A percentile compares a stretch with the other conserved stretches of the same genome.
Evolutionary conservation across 2,113 vertebrate species (phyloP).

Genomic region (Numida meleagris): DNA sequence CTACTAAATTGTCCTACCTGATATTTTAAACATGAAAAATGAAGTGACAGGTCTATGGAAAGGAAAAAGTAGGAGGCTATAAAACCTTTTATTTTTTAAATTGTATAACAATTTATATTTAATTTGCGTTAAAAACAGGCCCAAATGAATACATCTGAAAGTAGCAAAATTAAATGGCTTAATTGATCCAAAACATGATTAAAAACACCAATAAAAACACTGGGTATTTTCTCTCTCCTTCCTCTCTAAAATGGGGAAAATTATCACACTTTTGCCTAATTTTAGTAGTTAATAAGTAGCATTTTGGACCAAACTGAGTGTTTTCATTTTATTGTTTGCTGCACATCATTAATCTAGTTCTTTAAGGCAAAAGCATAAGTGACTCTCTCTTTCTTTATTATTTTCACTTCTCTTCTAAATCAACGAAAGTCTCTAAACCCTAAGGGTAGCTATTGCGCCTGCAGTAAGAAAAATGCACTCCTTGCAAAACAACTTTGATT

Average conservation of each 20-base stretch:
- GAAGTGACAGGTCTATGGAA: not conserved
- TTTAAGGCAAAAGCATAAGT: constrained; percentile 34
- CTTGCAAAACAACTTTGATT: constrained; percentile 50
- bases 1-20: not conserved
- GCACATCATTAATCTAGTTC: constrained; percentile 53
- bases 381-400: not conserved
- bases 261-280: not conserved
- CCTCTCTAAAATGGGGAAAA: not conserved
- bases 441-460: constrained; percentile 41
- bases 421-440: constrained; percentile 29
- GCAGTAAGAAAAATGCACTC: constrained; percentile 45
- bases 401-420: constrained; percentile 23
- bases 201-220: not conserved
- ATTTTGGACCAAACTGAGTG: not conserved
- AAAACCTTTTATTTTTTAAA: not conserved
- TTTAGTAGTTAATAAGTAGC: not conserved
- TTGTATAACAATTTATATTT: too few relatives aligned
- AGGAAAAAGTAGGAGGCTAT: not conserved
- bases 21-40: not conserved
- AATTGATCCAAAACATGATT: not conserved
- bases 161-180: not conserved
- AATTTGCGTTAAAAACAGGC: not conserved
- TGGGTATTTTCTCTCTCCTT: not conserved
- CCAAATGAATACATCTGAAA: not conserved
- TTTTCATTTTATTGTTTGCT: constrained; percentile 31